Evolutionary conservation across 23 tunicate genomes (phyloP).

Genomic region (Halocynthia roretzi): DNA sequence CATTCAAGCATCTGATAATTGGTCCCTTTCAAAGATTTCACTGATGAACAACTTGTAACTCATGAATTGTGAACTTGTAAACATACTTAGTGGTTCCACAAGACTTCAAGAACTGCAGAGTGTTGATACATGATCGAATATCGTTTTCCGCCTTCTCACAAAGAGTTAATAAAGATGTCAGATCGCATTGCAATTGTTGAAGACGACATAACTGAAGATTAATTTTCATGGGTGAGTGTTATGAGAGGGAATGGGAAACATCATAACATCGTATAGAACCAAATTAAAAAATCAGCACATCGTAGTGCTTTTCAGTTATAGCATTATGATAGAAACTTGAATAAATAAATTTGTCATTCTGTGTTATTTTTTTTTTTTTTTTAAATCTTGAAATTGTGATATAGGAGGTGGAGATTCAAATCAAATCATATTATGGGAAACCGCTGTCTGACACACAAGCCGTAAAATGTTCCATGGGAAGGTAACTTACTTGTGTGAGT

Average conservation of each 20-base stretch:
- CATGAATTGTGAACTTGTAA: not conserved
- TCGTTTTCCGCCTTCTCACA: constrained; percentile 96
- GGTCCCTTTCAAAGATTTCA: not conserved
- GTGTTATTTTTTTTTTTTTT: too few relatives aligned
- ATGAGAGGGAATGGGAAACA: too few relatives aligned
- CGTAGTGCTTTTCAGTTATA: too few relatives aligned
- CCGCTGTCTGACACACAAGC: too few relatives aligned
- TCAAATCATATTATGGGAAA: too few relatives aligned
- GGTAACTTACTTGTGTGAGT: constrained; percentile 44
- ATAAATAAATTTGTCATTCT: too few relatives aligned
- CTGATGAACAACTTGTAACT: not conserved
- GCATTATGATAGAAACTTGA: too few relatives aligned
- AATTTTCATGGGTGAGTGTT: not conserved
- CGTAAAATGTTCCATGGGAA: not conserved
- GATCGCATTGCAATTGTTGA: constrained; percentile 59
- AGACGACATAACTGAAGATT: constrained; percentile 39
- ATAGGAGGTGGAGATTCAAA: too few relatives aligned
- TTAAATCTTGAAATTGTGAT: too few relatives aligned
- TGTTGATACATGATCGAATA: constrained; percentile 90
- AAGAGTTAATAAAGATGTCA: constrained; percentile 60
- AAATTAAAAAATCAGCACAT: too few relatives aligned
- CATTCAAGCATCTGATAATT: not conserved
- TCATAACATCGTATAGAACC: too few relatives aligned
- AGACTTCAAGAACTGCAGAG: constrained; percentile 80
- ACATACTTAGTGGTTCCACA: constrained; percentile 37